phyloP scores from a whole-genome alignment of 2,797 vertebrate species.

The Chaunax sp. region DNA sequence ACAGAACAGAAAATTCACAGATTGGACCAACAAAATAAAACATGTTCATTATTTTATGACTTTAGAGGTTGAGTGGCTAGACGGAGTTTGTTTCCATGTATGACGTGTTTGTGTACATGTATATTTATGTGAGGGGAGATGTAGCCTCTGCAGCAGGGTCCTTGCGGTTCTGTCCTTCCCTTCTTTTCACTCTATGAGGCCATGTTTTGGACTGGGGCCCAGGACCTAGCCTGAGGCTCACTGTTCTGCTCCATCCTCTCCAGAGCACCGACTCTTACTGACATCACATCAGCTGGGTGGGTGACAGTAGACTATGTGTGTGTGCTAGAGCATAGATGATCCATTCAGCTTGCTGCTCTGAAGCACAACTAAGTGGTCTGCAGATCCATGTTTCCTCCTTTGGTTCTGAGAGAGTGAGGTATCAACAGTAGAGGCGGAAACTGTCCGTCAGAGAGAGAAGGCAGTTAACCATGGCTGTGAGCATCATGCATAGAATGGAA shows the following conservation, averaged over 20 bases:
- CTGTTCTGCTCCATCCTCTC: constrained; percentile 77
- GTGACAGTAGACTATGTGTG: constrained; percentile 53
- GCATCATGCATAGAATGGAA: constrained; percentile 90
- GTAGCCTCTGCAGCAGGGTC: constrained; percentile 62
- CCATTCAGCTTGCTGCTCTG: constrained; percentile 53
- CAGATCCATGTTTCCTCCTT: constrained; percentile 30
- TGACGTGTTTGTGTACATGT: constrained; percentile 53
- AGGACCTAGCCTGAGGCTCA: constrained; percentile 83
- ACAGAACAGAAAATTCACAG: not conserved
- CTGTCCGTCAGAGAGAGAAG: constrained; percentile 14
- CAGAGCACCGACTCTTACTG: constrained; percentile 69
- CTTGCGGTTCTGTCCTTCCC: constrained; percentile 77
- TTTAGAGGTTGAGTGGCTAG: constrained; percentile 36
- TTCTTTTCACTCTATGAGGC: constrained; percentile 78
- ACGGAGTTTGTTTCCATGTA: constrained; percentile 21
- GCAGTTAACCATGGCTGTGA: constrained; percentile 85
- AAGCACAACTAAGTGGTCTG: constrained; percentile 44
- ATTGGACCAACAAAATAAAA: constrained; percentile 9
- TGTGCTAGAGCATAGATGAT: constrained; percentile 32
- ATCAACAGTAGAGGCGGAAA: constrained; percentile 27
- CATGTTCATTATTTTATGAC: constrained; percentile 35
- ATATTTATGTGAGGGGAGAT: constrained; percentile 53
- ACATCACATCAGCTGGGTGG: constrained; percentile 76
- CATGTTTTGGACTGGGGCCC: constrained; percentile 86
- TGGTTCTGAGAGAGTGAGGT: constrained; percentile 20